phyloP scores from a whole-genome alignment of 1,140 invertebrate genomes.

The Aphaenogaster ashmeadi region DNA sequence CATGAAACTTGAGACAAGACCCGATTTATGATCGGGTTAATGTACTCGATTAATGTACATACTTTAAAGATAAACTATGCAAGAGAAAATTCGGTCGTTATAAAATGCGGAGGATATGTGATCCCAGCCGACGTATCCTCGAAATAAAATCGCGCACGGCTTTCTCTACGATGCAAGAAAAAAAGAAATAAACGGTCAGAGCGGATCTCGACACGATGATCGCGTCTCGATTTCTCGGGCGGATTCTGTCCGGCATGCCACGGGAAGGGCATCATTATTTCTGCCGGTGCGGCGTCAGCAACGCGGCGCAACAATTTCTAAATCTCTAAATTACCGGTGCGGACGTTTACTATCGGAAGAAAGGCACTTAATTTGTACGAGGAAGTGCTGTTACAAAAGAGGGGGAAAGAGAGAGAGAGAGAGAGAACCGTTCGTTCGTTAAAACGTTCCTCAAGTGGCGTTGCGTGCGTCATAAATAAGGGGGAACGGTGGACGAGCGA shows the following conservation, averaged over 20 bases:
- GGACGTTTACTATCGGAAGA: conserved; percentile 78
- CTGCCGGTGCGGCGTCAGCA: conserved; percentile 15
- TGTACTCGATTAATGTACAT: conserved; percentile 13
- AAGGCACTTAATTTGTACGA: conserved; percentile 78
- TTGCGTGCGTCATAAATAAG: conserved; percentile 78
- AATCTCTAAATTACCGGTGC: conserved; percentile 76
- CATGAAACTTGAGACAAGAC: background rate
- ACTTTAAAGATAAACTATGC: background rate
- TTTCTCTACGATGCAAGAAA: background rate
- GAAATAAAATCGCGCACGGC: background rate
- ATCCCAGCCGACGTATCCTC: background rate
- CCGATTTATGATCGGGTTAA: background rate
- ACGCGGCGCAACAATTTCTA: conserved; percentile 72
- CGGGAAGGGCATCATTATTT: conserved; percentile 23
- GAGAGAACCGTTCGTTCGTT: conserved; percentile 74
- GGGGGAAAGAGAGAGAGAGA: conserved; percentile 58
- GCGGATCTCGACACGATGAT: background rate
- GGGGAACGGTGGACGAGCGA: conserved; percentile 53
- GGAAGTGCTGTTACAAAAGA: conserved; percentile 69
- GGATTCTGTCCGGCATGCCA: background rate
- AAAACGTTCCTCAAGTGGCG: conserved; percentile 69
- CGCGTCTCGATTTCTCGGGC: conserved; percentile 19
- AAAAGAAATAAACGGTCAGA: background rate
- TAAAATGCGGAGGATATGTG: background rate
- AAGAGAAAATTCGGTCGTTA: conserved; percentile 6